Conservation (phyloP, 2,888 invertebrate species). For the Plagiodera versicolora region DNA sequence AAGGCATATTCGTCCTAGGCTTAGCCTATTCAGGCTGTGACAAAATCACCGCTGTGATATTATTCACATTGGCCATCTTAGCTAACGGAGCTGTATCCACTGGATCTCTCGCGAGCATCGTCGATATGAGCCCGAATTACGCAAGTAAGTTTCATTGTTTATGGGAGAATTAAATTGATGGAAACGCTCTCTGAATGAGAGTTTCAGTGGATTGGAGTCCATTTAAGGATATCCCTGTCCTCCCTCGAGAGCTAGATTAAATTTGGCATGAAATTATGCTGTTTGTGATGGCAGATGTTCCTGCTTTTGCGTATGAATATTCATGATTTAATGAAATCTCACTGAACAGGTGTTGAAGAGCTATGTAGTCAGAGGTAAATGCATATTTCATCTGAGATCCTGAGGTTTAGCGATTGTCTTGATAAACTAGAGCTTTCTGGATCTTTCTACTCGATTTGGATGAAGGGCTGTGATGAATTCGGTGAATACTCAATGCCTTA, state of each 20-base stretch:
- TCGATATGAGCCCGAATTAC: conserved; percentile 69
- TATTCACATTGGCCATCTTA: conserved; percentile 65
- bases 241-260: neutral
- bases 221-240: neutral
- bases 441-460: too few species aligned
- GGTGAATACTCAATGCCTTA: too few species aligned
- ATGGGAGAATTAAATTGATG: neutral
- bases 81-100: conserved; percentile 69
- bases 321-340: neutral
- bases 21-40: conserved; percentile 67
- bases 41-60: conserved; percentile 60
- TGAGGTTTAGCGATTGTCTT: too few species aligned
- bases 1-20: conserved; percentile 64
- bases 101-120: conserved; percentile 66
- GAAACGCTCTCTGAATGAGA: neutral
- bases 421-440: too few species aligned
- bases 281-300: neutral
- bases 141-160: conserved; percentile 51
- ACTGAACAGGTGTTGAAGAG: too few species aligned
- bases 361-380: too few species aligned
- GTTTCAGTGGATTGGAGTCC: neutral
- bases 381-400: too few species aligned
- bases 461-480: too few species aligned
- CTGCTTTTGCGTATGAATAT: neutral
- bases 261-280: neutral